phyloP scores from a whole-genome alignment of 2,888 invertebrate genomes.

The Agrotis ipsilon region DNA sequence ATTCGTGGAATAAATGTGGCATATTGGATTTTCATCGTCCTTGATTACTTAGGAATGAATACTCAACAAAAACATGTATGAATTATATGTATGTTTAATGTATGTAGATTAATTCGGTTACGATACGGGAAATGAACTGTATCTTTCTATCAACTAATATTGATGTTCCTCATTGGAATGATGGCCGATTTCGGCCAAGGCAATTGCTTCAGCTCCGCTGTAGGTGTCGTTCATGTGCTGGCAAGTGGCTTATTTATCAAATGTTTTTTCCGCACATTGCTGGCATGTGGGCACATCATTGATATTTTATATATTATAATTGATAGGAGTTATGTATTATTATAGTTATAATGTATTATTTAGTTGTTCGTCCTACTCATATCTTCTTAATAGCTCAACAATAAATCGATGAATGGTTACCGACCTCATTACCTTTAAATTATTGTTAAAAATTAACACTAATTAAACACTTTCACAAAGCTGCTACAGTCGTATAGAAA shows the following conservation, averaged over 20 bases:
- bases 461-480: slow-evolving; percentile 35
- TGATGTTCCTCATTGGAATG: neutral
- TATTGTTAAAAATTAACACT: slow-evolving; percentile 20
- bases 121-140: slow-evolving; percentile 23
- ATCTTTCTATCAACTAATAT: neutral
- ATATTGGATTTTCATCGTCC: slow-evolving; percentile 22
- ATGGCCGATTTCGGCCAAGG: no score
- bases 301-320: no score
- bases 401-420: slow-evolving; percentile 28
- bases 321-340: no score
- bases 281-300: no score
- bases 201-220: no score
- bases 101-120: slow-evolving; percentile 20
- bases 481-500: neutral
- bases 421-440: slow-evolving; percentile 1
- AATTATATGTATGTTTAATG: no score
- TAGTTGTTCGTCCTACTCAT: neutral
- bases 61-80: no score
- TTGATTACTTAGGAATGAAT: slow-evolving; percentile 2
- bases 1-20: slow-evolving; percentile 30
- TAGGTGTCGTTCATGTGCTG: no score
- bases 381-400: slow-evolving; percentile 1
- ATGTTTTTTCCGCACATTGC: no score
- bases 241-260: no score
- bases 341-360: no score